Evolutionary conservation across 2,888 invertebrate genomes (phyloP).

Genomic region (Galerucella calmariensis): DNA sequence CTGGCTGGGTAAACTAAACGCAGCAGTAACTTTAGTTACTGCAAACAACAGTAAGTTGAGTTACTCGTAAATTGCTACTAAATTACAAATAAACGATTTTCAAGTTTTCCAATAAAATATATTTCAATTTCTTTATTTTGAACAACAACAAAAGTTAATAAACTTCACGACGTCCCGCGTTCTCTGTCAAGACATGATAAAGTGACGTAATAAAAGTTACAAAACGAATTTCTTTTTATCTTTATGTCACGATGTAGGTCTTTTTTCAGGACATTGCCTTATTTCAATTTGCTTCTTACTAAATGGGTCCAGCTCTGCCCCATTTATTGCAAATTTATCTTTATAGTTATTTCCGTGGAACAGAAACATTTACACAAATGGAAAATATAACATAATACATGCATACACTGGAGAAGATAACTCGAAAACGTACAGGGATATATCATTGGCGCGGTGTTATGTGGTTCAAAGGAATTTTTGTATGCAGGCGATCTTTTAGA

Average conservation of each 20-base stretch:
- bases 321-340: constrained; percentile 41
- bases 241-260: constrained; percentile 21
- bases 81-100: neutral
- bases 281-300: constrained; percentile 36
- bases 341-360: constrained; percentile 34
- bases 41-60: neutral
- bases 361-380: constrained; percentile 35
- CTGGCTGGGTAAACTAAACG: neutral
- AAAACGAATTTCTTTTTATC: constrained; percentile 36
- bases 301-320: constrained; percentile 26
- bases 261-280: constrained; percentile 22
- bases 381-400: constrained; percentile 25
- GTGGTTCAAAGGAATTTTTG: neutral
- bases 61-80: neutral
- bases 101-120: neutral
- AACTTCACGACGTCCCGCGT: constrained; percentile 11
- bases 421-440: neutral
- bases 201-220: constrained; percentile 30
- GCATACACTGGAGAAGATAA: constrained; percentile 7
- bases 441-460: neutral
- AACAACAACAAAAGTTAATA: constrained; percentile 24
- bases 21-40: neutral
- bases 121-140: constrained; percentile 8
- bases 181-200: constrained; percentile 30
- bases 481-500: neutral